These are phyloP conservation scores for Tinea pellionella DNA, from an alignment of 2,888 invertebrate species.

Conservation along the genomic window DNA sequence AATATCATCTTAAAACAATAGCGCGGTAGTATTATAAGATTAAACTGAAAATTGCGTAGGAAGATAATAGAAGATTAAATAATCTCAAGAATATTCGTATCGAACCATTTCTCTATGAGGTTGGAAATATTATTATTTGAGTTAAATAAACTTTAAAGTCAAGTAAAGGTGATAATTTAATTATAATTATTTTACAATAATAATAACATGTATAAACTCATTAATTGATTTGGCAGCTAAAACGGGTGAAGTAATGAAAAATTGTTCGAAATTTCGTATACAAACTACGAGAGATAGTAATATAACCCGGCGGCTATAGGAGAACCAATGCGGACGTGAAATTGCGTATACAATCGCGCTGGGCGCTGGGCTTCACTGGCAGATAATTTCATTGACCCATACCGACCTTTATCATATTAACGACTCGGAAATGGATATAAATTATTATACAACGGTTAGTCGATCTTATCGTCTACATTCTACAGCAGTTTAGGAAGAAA, in stretches of 20 bases:
- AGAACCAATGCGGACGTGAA: not conserved
- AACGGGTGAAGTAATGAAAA: not conserved
- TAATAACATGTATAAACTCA: not conserved
- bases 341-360: conserved; percentile 7
- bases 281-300: not conserved
- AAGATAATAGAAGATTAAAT: not conserved
- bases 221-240: not conserved
- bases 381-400: conserved; percentile 13
- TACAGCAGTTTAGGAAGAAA: not conserved
- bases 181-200: not conserved
- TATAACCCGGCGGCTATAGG: not conserved
- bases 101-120: not conserved
- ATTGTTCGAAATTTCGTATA: not conserved
- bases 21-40: not conserved
- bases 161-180: not conserved
- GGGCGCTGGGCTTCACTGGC: not conserved
- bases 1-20: not conserved
- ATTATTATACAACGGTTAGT: conserved; percentile 4
- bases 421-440: conserved; percentile 11
- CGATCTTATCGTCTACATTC: not conserved
- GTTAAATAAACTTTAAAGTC: too few relatives aligned
- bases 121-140: not conserved
- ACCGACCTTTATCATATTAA: conserved; percentile 13
- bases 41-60: not conserved
- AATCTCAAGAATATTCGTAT: not conserved